Evolutionary conservation across 2,797 vertebrate genomes (phyloP), one percentile per base, ranked within the genome.

Genomic region (Oreochromis grahami): DNA sequence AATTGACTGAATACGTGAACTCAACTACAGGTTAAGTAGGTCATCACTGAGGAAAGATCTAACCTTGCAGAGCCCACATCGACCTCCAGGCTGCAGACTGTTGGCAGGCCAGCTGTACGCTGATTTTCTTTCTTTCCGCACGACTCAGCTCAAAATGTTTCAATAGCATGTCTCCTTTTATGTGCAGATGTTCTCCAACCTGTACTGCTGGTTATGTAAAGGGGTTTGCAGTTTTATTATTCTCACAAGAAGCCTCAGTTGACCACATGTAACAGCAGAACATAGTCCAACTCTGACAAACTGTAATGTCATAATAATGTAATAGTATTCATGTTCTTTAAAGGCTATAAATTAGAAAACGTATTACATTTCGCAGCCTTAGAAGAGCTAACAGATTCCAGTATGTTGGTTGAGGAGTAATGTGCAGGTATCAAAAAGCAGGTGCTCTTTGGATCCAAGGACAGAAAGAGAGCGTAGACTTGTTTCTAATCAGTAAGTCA

Each of bases 61-160:
- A 50, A 89, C 80, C 74, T 87, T 88, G 81, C 76, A 85, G 77
- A 78, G 79, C 19, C 72, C 51, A 76, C 84, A 79, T 17, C 24
- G 53, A 76, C 88, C 87, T 95, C 89, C 80, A 89, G 29, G 24
- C 74, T 81, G 89, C 86, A 83, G 87, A 86, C 80, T 77, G 81
- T 8, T 50, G 84, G 53, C 36, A 93, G 87, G 82, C 91, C 90
- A 89, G 43, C 84, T 84, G 88, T 85, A 53, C n/a, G 21, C 88
- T 87, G 89, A 89, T 90, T 88, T 89, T 79, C 86, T 88, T 86
- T 89, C 86, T 85, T 91, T 86, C 85, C 34, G 6, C 85, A 43
- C 2, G 5, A 79, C 80, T 91, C 88, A 89, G 76, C 52, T 84
- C 83, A 85, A 82, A 78, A 19, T 8, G 76, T 84, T 83, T 89